Conservation (phyloP, 2,797 vertebrate genomes). For the Lutjanus campechanus region DNA sequence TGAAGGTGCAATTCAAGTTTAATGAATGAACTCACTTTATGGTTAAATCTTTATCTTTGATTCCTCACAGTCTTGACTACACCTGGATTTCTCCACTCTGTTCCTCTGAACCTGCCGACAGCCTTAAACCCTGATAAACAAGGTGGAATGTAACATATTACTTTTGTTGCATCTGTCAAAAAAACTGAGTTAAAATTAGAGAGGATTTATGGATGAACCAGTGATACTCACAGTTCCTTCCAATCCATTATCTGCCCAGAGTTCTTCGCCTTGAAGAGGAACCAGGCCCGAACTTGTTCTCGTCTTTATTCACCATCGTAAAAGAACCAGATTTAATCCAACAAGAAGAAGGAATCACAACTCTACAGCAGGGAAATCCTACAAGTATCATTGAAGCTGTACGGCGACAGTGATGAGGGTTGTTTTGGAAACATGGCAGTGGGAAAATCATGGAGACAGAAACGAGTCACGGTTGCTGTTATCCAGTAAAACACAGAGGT, state of each 20-base stretch:
- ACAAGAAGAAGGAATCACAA: neutral
- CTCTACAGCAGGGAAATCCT: neutral
- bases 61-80: neutral
- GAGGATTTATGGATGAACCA: neutral
- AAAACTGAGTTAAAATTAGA: neutral
- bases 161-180: neutral
- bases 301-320: conserved; percentile 39
- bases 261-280: conserved; percentile 41
- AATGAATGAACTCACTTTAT: neutral
- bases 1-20: neutral
- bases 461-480: neutral
- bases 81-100: neutral
- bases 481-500: neutral
- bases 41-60: neutral
- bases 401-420: neutral
- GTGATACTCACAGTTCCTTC: conserved; percentile 80
- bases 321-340: conserved; percentile 15
- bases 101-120: too few relatives aligned
- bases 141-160: too few relatives aligned
- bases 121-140: neutral
- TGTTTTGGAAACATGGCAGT: neutral
- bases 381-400: neutral
- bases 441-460: too few relatives aligned
- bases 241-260: conserved; percentile 78
- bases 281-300: conserved; percentile 44